Evolutionary conservation across 1,140 invertebrate species (phyloP), one percentile per base, ranked within the genome.

Genomic region (Aphelenchoides avenae): DNA sequence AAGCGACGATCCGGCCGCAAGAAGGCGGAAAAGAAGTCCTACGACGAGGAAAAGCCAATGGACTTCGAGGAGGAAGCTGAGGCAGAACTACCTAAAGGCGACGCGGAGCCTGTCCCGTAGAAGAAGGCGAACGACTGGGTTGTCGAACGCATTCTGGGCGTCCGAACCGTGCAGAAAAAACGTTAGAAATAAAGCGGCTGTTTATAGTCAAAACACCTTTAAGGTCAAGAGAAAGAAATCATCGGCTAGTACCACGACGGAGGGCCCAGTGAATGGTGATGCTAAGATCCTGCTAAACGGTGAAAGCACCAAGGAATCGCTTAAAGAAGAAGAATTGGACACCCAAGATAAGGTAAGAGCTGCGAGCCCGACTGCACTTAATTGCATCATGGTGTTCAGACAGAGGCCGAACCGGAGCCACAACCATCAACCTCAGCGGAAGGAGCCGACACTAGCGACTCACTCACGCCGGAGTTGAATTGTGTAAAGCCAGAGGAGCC

Each of bases 111-210:
- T 7, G 5, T 40, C 6, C 31, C 18, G 13, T 42, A 64, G 29
- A 7, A 24, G 5, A 11, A 13, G 9, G n/a, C 13, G n/a, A 57
- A 70, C 20, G 68, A 67, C 26, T 43, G 36, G 27, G 48, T 69
- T 54, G 67, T 69, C 20, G 67, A 69, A 40, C 73, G 67, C 52
- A 71, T 69, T 31, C 39, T 69, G 2, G 70, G 66, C 18, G 39
- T 60, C 26, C 24, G 65, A 18, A 57, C 56, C 40, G 42, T 33
- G 29, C 66, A 61, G 33, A 66, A 33, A 29, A 52, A 3, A 24
- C 39, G 48, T 11, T 11, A 3, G 11, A 58, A 54, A 13, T 15
- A 36, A 13, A 36, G 13, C 13, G 11, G 15, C 5, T 52, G 34
- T 13, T 2, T 18, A 20, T 13, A 30, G 36, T 27, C 51, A 11